These are phyloP conservation scores for Sciurus vulgaris DNA, from an alignment of 2,797 vertebrate species.

Conservation along the genomic window DNA sequence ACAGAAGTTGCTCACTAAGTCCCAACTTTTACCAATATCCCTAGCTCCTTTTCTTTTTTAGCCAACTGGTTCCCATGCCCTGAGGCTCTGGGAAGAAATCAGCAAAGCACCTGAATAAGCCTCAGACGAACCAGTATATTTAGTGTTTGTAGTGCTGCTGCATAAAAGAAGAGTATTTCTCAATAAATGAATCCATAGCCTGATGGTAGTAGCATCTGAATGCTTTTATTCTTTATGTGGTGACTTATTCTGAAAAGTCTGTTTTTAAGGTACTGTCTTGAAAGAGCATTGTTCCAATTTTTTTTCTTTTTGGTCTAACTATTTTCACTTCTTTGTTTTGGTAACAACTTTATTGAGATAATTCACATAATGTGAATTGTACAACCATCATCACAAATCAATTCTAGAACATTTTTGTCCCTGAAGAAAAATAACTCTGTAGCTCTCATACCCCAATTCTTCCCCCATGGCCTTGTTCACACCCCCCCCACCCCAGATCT, in stretches of 20 bases:
- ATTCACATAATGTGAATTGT: not conserved
- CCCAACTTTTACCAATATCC: not conserved
- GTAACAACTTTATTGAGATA: not conserved
- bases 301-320: not conserved
- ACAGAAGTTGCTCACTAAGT: not conserved
- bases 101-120: not conserved
- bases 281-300: not conserved
- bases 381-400: not conserved
- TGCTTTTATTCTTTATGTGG: not conserved
- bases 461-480: not conserved
- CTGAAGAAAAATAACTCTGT: not conserved
- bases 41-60: not conserved
- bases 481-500: not conserved
- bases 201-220: not conserved
- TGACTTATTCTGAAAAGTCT: not conserved
- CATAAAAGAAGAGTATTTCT: not conserved
- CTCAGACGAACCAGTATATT: not conserved
- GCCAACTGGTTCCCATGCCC: not conserved
- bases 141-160: not conserved
- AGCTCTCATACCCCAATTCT: not conserved
- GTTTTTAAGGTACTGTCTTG: not conserved
- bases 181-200: not conserved
- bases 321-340: not conserved
- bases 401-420: not conserved
- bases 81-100: not conserved